Conservation (phyloP, 2,888 invertebrate species). For the Heteropelma amictum region DNA sequence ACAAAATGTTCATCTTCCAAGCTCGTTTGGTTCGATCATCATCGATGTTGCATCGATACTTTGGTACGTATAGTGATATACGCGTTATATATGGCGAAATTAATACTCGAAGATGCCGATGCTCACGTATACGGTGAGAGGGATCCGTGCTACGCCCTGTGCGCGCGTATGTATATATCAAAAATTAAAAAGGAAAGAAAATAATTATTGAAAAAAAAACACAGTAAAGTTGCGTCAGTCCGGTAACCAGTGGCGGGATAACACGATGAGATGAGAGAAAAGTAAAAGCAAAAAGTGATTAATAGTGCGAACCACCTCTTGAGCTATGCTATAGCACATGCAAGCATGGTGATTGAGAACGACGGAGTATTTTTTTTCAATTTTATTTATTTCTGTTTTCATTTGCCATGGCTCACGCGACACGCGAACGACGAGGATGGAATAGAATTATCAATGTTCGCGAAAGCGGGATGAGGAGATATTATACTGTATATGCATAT, state of each 20-base stretch:
- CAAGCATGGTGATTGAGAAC: slow-evolving; percentile 13
- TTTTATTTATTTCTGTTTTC: slow-evolving; percentile 7
- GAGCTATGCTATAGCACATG: neutral
- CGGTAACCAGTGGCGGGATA: slow-evolving; percentile 42
- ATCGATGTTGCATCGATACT: slow-evolving; percentile 16
- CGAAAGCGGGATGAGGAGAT: slow-evolving; percentile 30
- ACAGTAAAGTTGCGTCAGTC: slow-evolving; percentile 26
- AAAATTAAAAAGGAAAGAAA: slow-evolving; percentile 1
- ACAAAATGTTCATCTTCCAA: slow-evolving; percentile 18
- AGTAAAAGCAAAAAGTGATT: slow-evolving; percentile 51
- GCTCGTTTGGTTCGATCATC: slow-evolving; percentile 40
- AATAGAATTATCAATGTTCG: slow-evolving; percentile 5
- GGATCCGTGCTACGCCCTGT: slow-evolving; percentile 47
- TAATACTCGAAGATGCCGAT: slow-evolving; percentile 31
- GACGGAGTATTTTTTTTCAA: slow-evolving; percentile 11
- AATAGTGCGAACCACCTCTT: slow-evolving; percentile 31
- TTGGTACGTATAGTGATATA: neutral
- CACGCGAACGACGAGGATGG: slow-evolving; percentile 31
- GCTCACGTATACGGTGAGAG: neutral
- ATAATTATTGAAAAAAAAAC: slow-evolving; percentile 13
- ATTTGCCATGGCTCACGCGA: slow-evolving; percentile 20
- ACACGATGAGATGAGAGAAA: slow-evolving; percentile 35
- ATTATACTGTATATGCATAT: too few species aligned
- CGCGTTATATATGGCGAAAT: slow-evolving; percentile 7
- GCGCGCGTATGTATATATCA: slow-evolving; percentile 37